phyloP scores from a whole-genome alignment of 2,888 invertebrate genomes.

The Eubasilissa splendida region DNA sequence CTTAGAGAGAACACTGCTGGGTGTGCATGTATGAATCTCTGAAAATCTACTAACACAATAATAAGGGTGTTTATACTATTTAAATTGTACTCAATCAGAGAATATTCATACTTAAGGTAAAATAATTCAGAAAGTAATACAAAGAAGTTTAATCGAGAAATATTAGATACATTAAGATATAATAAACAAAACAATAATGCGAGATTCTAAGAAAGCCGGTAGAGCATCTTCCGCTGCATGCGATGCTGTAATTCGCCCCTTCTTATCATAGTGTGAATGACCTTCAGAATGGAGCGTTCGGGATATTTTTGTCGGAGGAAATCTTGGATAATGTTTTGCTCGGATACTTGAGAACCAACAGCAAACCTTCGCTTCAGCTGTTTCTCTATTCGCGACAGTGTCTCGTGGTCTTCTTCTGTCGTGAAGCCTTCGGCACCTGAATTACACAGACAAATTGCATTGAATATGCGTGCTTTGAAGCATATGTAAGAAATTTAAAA shows the following conservation, averaged over 20 bases:
- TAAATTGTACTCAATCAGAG: no score
- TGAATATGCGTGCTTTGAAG: no score
- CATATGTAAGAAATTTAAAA: no score
- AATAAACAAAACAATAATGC: constrained; percentile 1
- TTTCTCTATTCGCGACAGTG: constrained; percentile 90
- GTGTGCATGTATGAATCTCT: no score
- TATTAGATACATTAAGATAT: background rate
- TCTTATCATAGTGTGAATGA: constrained; percentile 94
- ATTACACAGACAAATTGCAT: background rate
- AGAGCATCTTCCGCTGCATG: constrained; percentile 97
- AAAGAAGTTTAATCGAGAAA: no score
- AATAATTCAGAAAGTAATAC: no score
- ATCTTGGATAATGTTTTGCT: constrained; percentile 94
- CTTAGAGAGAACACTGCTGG: no score
- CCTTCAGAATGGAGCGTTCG: constrained; percentile 89
- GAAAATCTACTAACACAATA: no score
- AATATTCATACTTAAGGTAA: no score
- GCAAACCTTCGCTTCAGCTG: constrained; percentile 95
- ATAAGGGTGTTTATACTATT: no score
- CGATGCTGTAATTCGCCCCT: constrained; percentile 97
- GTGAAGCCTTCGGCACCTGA: constrained; percentile 98
- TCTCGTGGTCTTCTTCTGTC: constrained; percentile 93
- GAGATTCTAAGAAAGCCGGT: constrained; percentile 82
- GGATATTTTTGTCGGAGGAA: constrained; percentile 88
- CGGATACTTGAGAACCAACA: constrained; percentile 96